Evolutionary conservation across 2,113 vertebrate genomes (phyloP).

Genomic region (Podiceps cristatus): DNA sequence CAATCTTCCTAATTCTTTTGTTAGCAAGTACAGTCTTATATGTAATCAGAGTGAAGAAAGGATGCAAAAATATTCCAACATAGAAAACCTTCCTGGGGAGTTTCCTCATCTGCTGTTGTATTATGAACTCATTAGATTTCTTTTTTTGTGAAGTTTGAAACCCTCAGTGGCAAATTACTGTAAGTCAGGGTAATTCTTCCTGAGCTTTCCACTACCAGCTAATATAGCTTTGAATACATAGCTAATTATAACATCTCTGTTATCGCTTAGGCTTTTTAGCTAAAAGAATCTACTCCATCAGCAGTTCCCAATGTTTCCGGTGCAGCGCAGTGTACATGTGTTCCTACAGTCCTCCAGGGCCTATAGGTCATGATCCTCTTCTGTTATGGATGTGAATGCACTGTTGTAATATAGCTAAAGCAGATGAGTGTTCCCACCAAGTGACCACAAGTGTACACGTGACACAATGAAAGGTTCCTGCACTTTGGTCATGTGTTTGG

Average conservation of each 20-base stretch:
- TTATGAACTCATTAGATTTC: background rate
- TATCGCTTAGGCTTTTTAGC: background rate
- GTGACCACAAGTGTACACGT: background rate
- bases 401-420: background rate
- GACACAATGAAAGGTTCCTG: background rate
- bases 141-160: background rate
- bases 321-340: background rate
- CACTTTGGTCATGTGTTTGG: background rate
- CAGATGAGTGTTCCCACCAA: background rate
- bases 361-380: slow-evolving; percentile 31
- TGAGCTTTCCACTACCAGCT: background rate
- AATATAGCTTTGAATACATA: slow-evolving; percentile 1
- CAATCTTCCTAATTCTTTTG: background rate
- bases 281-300: background rate
- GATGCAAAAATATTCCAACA: background rate
- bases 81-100: background rate
- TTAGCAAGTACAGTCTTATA: background rate
- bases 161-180: background rate
- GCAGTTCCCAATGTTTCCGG: background rate
- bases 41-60: background rate
- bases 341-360: slow-evolving; percentile 41
- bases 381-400: background rate
- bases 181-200: slow-evolving; percentile 31
- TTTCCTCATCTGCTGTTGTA: background rate
- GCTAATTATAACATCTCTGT: background rate